phyloP scores from a whole-genome alignment of 2,113 vertebrate species.

The Cinclus mexicanus region DNA sequence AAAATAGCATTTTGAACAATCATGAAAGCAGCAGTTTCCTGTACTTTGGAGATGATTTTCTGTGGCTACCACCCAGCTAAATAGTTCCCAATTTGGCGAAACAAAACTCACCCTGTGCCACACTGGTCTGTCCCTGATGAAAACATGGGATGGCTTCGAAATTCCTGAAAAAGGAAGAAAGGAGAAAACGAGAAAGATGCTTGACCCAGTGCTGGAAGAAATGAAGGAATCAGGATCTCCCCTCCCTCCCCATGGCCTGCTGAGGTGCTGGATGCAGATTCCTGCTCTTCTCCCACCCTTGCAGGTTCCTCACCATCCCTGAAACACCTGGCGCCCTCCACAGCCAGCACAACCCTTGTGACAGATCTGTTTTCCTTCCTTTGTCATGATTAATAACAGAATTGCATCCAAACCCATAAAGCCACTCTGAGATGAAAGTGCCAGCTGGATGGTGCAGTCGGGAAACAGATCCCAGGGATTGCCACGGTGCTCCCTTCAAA shows the following conservation, averaged over 20 bases:
- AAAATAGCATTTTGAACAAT: background rate
- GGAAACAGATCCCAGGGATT: accelerated
- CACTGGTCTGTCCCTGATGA: background rate
- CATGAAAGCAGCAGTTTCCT: background rate
- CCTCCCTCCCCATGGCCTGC: background rate
- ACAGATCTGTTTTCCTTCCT: background rate
- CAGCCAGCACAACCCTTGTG: background rate
- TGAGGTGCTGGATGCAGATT: background rate
- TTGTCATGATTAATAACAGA: background rate
- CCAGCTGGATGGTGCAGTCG: background rate
- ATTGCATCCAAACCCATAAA: background rate
- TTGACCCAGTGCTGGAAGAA: background rate
- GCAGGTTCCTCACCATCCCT: background rate
- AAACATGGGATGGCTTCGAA: background rate
- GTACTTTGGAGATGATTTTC: background rate
- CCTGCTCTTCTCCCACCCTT: background rate
- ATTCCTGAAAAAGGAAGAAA: background rate
- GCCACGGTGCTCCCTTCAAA: background rate
- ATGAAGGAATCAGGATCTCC: background rate
- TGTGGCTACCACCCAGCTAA: background rate
- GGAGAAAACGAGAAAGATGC: background rate
- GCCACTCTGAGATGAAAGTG: background rate
- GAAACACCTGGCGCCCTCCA: background rate
- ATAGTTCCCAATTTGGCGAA: background rate
- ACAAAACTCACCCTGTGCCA: accelerated